A percentile compares a stretch with the other conserved stretches of the same genome.
Evolutionary conservation across 2,888 invertebrate genomes (phyloP).

Genomic region (Escarpia spicata): DNA sequence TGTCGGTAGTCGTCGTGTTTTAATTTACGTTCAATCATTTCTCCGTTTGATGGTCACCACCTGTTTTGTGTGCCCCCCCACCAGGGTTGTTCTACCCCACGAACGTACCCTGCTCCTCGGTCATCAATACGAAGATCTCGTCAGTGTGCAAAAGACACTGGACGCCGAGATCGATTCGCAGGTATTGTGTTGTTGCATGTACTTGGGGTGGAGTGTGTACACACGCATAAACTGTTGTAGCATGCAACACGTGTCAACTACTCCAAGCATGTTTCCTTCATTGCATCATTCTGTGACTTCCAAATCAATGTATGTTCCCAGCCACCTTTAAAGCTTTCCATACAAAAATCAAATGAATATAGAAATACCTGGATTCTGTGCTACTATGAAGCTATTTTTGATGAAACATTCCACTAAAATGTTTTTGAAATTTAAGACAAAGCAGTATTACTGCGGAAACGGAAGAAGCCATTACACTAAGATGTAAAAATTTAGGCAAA

Average conservation of each 20-base stretch:
- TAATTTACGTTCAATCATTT: not conserved
- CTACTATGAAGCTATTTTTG: not conserved
- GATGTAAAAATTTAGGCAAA: too few species aligned
- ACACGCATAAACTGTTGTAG: not conserved
- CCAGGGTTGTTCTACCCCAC: conserved; percentile 29
- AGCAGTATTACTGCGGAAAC: not conserved
- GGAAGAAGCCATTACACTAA: not conserved
- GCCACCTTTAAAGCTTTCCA: too few species aligned
- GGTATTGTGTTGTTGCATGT: conserved; percentile 45
- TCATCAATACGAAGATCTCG: conserved; percentile 53
- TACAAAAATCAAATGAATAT: too few species aligned
- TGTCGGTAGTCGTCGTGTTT: not conserved
- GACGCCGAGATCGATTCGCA: conserved; percentile 55
- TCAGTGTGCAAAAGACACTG: conserved; percentile 52
- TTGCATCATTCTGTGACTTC: not conserved
- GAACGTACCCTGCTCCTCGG: conserved; percentile 29
- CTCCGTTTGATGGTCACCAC: not conserved
- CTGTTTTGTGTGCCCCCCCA: conserved; percentile 8
- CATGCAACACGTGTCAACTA: not conserved
- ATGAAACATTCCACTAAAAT: not conserved
- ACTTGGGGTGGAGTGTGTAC: not conserved
- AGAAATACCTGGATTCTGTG: too few species aligned
- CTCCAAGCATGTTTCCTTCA: not conserved
- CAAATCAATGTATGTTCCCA: not conserved
- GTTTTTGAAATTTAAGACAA: not conserved